Evolutionary conservation across 1,140 invertebrate species (phyloP), one percentile per base, ranked within the genome.

Genomic region (Leptinotarsa lineolata): DNA sequence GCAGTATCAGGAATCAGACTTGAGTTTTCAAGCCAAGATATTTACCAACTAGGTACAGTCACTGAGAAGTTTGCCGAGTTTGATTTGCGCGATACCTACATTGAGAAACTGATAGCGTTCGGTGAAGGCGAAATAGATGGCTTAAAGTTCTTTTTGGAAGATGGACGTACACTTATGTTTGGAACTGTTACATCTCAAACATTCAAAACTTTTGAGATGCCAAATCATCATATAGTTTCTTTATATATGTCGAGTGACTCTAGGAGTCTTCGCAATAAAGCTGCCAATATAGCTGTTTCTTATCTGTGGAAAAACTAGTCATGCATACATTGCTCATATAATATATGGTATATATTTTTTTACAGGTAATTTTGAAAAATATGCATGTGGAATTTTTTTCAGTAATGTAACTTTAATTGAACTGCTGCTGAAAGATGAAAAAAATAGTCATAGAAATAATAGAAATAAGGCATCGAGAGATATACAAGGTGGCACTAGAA

Each of bases 121-220:
- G 48, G 48, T 54, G 48, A 54, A 18, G 16, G 48, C 12, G n/a
- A 54, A n/a, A 54, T 54, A 16, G 48, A 54, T n/a, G 48, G 48
- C 15, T 54, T 54, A 18, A 54, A 54, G 48, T 54, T 54, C 48
- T 16, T 54, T 54, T 4, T 54, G n/a, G 48, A 54, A 16, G 48
- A 54, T 54, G 48, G 48, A 18, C 48, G 48, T 18, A n/a, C 15
- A 15, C 4, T 54, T 15, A 54, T 54, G 0, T 54, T 54, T 54
- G 48, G 48, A 0, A 18, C 15, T 16, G 48, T 54, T 54, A 54
- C 48, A 54, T 54, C 48, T 15, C 13, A 18, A 16, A 16, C 48
- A 54, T 54, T 54, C n/a, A 18, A 54, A 54, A 54, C 48, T n/a
- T 54, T 54, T 54, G 48, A 54, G n/a, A 16, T 54, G n/a, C 48